Conservation (phyloP, 2,888 invertebrate genomes). For the Trissolcus brochymenae region DNA sequence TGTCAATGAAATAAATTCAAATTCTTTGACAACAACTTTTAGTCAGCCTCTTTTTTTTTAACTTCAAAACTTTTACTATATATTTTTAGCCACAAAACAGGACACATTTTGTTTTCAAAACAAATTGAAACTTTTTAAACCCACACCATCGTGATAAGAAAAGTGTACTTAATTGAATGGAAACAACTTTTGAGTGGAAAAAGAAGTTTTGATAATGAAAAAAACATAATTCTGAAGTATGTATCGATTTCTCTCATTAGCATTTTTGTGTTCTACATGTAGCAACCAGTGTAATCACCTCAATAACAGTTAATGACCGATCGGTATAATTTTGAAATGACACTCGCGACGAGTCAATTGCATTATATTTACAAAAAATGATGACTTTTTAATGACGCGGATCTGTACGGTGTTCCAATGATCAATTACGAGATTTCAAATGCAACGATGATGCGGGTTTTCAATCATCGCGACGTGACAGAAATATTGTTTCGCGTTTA, state of each 20-base stretch:
- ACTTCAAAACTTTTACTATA: no score
- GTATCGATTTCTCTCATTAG: slow-evolving; percentile 13
- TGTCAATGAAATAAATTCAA: slow-evolving; percentile 58
- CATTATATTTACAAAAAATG: slow-evolving; percentile 15
- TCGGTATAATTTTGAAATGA: slow-evolving; percentile 21
- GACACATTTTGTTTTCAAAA: no score
- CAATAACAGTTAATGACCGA: slow-evolving; percentile 27
- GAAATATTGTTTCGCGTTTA: slow-evolving; percentile 7
- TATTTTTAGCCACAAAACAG: no score
- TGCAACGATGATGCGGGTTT: slow-evolving; percentile 19
- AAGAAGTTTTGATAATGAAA: background rate
- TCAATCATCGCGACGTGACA: slow-evolving; percentile 18
- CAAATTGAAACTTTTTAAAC: no score
- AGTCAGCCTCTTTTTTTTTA: no score
- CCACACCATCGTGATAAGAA: no score
- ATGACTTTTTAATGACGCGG: background rate
- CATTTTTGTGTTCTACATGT: slow-evolving; percentile 10
- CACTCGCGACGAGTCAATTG: slow-evolving; percentile 19
- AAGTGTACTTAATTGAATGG: no score
- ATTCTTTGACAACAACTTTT: background rate
- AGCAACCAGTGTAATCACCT: slow-evolving; percentile 27
- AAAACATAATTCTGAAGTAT: background rate
- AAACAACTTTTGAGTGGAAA: background rate
- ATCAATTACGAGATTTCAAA: background rate
- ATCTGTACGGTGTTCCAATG: background rate